Percentiles rank a stretch among this genome's conserved stretches.
Conservation (phyloP, 2,113 vertebrate genomes). For the Pachypanchax playfairii region DNA sequence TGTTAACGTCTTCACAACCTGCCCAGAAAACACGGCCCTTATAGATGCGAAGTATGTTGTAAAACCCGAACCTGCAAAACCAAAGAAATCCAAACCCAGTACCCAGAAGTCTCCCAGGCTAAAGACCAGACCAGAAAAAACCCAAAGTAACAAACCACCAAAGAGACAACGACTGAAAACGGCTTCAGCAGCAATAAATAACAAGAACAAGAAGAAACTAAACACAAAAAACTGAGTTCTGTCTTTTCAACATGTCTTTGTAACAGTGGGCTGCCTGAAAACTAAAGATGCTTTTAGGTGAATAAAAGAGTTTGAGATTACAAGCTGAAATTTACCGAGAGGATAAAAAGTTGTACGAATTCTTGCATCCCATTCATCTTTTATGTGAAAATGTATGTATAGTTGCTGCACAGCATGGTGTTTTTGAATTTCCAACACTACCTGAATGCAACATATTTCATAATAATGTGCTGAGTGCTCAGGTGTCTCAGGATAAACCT, state of each 20-base stretch:
- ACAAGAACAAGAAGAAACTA: slow-evolving; percentile 52
- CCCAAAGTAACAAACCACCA: slow-evolving; percentile 29
- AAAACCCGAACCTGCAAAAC: slow-evolving; percentile 14
- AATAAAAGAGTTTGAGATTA: slow-evolving; percentile 7
- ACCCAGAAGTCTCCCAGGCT: background rate
- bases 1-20: slow-evolving; percentile 78
- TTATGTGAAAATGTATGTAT: too few species aligned
- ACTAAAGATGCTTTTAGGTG: background rate
- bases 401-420: too few species aligned
- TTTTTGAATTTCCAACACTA: too few species aligned
- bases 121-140: slow-evolving; percentile 30
- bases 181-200: slow-evolving; percentile 10
- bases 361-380: too few species aligned
- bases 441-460: too few species aligned
- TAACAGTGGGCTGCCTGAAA: background rate
- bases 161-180: slow-evolving; percentile 40
- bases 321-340: background rate
- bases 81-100: slow-evolving; percentile 51
- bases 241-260: background rate
- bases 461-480: too few species aligned
- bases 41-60: background rate
- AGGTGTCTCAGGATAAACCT: too few species aligned
- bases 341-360: too few species aligned
- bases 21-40: slow-evolving; percentile 65
- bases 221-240: background rate